phyloP scores from a whole-genome alignment of 2,888 invertebrate species.

The Diadromus collaris region DNA sequence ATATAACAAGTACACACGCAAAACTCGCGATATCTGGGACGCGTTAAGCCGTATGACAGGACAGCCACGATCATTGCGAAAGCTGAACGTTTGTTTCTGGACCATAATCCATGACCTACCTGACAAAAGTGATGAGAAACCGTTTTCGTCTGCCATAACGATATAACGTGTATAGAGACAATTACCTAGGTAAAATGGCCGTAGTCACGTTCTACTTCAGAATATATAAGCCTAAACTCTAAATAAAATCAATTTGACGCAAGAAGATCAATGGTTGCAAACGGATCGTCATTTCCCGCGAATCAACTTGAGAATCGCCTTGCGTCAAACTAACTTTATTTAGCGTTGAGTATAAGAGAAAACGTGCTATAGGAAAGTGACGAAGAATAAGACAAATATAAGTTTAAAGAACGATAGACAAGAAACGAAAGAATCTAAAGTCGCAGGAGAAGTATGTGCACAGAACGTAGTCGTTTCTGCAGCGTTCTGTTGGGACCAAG shows the following conservation, averaged over 20 bases:
- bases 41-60: slow-evolving; percentile 41
- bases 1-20: not conserved
- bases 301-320: too few relatives aligned
- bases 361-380: slow-evolving; percentile 9
- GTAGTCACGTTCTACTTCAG: too few relatives aligned
- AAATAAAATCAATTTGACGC: too few relatives aligned
- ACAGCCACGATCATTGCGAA: slow-evolving; percentile 51
- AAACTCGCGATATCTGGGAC: not conserved
- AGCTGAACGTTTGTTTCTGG: slow-evolving; percentile 54
- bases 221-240: too few relatives aligned
- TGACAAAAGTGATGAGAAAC: slow-evolving; percentile 54
- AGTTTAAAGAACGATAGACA: not conserved
- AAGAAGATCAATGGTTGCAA: too few relatives aligned
- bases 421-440: slow-evolving; percentile 23
- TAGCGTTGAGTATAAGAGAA: not conserved
- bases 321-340: not conserved
- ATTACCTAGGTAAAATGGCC: too few relatives aligned
- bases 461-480: slow-evolving; percentile 37
- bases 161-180: too few relatives aligned
- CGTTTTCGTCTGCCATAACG: slow-evolving; percentile 1
- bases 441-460: slow-evolving; percentile 11
- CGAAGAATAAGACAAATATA: not conserved
- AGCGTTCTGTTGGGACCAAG: slow-evolving; percentile 21
- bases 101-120: slow-evolving; percentile 53
- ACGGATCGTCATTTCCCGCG: too few relatives aligned